Evolutionary conservation across 2,797 vertebrate genomes (phyloP), one percentile per base, ranked within the genome.

Genomic region (Coreius guichenoti): DNA sequence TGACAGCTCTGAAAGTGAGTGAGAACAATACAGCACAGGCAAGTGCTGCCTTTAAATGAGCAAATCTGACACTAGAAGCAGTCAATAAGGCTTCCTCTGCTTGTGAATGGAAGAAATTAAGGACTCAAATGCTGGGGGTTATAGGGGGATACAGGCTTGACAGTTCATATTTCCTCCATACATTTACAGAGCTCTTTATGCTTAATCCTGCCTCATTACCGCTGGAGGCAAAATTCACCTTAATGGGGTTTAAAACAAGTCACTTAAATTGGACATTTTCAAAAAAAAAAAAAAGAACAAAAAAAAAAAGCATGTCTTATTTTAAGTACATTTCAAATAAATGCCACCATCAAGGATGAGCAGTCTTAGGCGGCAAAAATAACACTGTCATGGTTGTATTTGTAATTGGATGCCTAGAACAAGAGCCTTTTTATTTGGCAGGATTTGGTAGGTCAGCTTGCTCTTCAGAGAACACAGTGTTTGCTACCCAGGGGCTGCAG

Each of bases 21-120:
- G 33, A 58, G 69, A 76, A 74, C 77, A 84, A 87, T 78, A 82
- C 74, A 74, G 49, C 65, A 36, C 26, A 85, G 51, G 78, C 49
- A 79, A 81, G 74, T 43, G 51, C 80, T 82, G 83, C 58, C 58
- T 89, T 86, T 86, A 90, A 90, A 89, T 88, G 87, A 84, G 90
- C 92, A 92, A 92, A 86, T 82, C 83, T 87, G 83, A 88, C 87
- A 92, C 88, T 85, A 88, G 68, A 90, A 89, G 88, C 82, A 88
- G 89, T 89, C 90, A 88, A 91, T 92, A 92, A 93, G 87, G 86
- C 87, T 90, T 86, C 85, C 84, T 83, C 33, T 75, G 56, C 75
- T 51, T 85, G 81, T 72, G 65, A 76, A 84, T 3, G 33, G 77
- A 84, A 84, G n/a, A 74, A 70, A 54, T 73, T 1, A 76, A n/a